Evolutionary conservation across 2,113 vertebrate species (phyloP).

Genomic region (Tragelaphus imberbis): DNA sequence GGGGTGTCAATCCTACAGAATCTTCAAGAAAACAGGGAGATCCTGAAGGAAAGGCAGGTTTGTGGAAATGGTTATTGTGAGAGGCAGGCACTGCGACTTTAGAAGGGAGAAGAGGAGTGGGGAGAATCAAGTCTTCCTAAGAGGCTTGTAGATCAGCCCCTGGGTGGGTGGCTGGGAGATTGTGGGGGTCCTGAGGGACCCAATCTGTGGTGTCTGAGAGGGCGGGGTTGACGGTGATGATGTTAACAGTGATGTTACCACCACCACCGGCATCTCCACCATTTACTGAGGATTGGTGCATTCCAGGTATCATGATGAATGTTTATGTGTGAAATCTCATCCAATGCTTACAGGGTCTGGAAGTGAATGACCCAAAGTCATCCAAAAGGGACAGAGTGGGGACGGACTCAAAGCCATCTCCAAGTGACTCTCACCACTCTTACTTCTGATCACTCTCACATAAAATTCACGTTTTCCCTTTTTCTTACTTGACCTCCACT

Average conservation of each 20-base stretch:
- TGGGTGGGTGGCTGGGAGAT: accelerated
- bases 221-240: neutral
- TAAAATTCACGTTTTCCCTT: neutral
- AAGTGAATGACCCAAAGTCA: neutral
- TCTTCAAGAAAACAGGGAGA: neutral
- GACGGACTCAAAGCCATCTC: neutral
- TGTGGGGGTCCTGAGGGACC: too few relatives aligned
- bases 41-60: neutral
- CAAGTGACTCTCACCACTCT: accelerated
- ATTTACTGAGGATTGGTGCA: neutral
- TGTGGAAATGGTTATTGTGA: neutral
- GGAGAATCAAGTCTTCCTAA: neutral
- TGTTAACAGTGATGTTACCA: neutral
- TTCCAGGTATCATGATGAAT: neutral
- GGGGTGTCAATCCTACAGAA: neutral
- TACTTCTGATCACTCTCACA: accelerated
- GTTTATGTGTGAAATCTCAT: accelerated
- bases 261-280: neutral
- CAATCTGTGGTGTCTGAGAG: too few relatives aligned
- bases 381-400: neutral
- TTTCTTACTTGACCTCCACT: neutral
- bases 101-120: neutral
- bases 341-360: too few relatives aligned
- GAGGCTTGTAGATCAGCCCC: neutral
- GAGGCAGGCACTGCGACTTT: neutral